Percentiles rank a stretch among this genome's conserved stretches.
Conservation (phyloP, 2,888 invertebrate genomes). For the Cephus pygmeus region DNA sequence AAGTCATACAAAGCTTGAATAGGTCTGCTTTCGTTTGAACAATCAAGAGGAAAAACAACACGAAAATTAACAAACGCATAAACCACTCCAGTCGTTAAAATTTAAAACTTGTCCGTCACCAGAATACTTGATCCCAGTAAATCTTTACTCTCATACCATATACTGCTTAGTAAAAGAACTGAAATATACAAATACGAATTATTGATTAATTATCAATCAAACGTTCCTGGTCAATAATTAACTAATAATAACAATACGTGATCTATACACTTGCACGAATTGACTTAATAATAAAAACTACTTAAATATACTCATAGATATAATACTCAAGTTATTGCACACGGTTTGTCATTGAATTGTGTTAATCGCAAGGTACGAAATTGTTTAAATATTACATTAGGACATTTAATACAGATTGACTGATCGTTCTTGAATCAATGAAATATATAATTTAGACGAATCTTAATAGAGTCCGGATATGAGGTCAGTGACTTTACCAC, state of each 20-base stretch:
- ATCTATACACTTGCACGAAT: neutral
- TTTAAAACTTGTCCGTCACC: conserved; percentile 7
- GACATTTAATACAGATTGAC: neutral
- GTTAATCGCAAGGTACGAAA: neutral
- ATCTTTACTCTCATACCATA: neutral
- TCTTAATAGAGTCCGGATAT: conserved; percentile 60
- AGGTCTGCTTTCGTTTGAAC: too few species aligned
- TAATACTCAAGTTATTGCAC: conserved; percentile 32
- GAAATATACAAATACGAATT: neutral
- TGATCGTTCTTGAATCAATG: neutral
- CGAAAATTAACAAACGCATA: neutral
- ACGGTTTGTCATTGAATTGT: conserved; percentile 3
- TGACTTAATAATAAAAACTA: neutral
- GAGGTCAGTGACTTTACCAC: conserved; percentile 61
- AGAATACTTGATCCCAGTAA: neutral
- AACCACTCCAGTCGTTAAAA: neutral
- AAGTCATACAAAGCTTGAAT: neutral
- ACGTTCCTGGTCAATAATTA: neutral
- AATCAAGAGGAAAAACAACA: neutral
- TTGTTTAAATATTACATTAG: neutral
- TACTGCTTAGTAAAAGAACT: neutral
- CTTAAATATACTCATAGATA: neutral
- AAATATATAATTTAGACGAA: neutral
- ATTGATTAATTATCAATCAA: neutral
- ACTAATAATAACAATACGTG: neutral